Percentiles rank a stretch among this genome's conserved stretches.
phyloP scores from a whole-genome alignment of 2,888 invertebrate species.

The Eupithecia subumbrata region DNA sequence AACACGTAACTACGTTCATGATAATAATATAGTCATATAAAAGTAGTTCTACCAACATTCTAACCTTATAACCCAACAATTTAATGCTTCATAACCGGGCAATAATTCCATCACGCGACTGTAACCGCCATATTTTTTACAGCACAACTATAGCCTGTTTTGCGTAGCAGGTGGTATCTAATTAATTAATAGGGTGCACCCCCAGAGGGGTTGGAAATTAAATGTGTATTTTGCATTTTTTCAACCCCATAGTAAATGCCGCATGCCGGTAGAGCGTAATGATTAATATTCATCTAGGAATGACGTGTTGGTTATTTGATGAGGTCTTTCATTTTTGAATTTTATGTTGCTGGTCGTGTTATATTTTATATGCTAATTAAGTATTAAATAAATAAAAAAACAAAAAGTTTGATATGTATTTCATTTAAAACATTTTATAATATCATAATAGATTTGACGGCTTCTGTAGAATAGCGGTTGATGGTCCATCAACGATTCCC shows the following conservation, averaged over 20 bases:
- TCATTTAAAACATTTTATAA: too few species aligned
- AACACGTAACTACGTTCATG: neutral
- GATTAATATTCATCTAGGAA: slow-evolving; percentile 68
- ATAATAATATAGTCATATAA: neutral
- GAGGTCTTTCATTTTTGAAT: slow-evolving; percentile 6
- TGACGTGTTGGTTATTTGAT: slow-evolving; percentile 42
- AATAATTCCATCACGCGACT: slow-evolving; percentile 42
- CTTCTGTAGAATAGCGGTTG: neutral
- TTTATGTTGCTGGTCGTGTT: neutral
- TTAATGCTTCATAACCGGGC: slow-evolving; percentile 39
- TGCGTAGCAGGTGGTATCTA: slow-evolving; percentile 75
- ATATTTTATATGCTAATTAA: neutral
- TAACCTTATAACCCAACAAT: slow-evolving; percentile 39
- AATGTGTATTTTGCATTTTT: slow-evolving; percentile 80
- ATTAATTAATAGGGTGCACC: slow-evolving; percentile 72
- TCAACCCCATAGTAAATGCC: slow-evolving; percentile 56
- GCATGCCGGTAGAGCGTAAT: slow-evolving; percentile 64
- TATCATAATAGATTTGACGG: too few species aligned
- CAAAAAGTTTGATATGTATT: too few species aligned
- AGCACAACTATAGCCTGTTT: slow-evolving; percentile 61
- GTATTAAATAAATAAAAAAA: neutral
- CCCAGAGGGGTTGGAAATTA: slow-evolving; percentile 71
- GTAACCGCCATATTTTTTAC: slow-evolving; percentile 47
- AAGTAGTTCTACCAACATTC: slow-evolving; percentile 8
- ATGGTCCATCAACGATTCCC: neutral